Evolutionary conservation across 2,797 vertebrate species (phyloP).

Genomic region (Macroramphosus scolopax): DNA sequence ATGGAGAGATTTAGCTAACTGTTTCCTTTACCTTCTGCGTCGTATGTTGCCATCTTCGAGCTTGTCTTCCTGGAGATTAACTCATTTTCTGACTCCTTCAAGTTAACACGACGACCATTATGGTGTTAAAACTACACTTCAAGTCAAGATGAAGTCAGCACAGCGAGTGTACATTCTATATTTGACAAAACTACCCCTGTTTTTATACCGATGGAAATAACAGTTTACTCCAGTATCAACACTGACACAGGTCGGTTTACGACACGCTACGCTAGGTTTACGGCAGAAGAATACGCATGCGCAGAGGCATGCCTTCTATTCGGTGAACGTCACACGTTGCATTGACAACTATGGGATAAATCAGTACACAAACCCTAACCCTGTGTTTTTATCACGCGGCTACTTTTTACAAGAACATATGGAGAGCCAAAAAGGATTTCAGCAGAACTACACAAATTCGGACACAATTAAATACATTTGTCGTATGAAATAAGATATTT

Average conservation of each 20-base stretch:
- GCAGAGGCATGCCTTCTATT: not conserved
- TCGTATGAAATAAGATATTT: too few relatives aligned
- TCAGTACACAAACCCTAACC: too few relatives aligned
- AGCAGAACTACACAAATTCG: too few relatives aligned
- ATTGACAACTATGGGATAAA: slow-evolving; percentile 5
- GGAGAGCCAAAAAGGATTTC: too few relatives aligned
- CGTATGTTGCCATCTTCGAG: slow-evolving; percentile 74
- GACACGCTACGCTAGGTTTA: slow-evolving; percentile 46
- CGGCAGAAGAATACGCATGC: slow-evolving; percentile 36
- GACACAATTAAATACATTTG: too few relatives aligned
- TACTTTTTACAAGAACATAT: too few relatives aligned
- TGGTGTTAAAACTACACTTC: not conserved
- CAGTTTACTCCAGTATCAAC: slow-evolving; percentile 27
- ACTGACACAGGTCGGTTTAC: slow-evolving; percentile 34
- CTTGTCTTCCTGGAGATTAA: slow-evolving; percentile 34
- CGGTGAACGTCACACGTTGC: slow-evolving; percentile 39
- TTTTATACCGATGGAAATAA: not conserved
- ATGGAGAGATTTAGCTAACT: not conserved
- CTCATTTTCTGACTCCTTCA: slow-evolving; percentile 37
- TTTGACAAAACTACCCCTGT: not conserved
- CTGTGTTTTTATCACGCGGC: too few relatives aligned
- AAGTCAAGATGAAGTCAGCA: not conserved
- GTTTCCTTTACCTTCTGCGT: slow-evolving; percentile 67
- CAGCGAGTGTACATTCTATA: not conserved
- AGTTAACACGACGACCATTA: not conserved